Evolutionary conservation across 2,113 vertebrate genomes (phyloP).

Genomic region (Poeciliopsis turrubarensis): DNA sequence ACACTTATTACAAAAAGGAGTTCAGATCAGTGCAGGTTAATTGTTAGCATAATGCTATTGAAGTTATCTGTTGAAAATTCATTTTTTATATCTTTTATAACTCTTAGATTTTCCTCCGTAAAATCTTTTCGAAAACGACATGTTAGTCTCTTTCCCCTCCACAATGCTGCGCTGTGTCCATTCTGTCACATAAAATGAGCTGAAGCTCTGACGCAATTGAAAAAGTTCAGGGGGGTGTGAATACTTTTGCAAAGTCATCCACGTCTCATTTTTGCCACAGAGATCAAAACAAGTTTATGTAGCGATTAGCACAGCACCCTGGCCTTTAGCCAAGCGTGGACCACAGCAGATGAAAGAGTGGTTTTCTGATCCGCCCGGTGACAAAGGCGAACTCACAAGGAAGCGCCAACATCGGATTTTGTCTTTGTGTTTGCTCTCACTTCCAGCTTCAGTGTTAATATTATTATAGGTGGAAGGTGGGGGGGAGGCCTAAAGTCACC

Average conservation of each 20-base stretch:
- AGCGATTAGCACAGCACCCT: not conserved
- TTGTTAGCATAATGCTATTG: too few species aligned
- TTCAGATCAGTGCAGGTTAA: too few species aligned
- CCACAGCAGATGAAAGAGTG: conserved; percentile 31
- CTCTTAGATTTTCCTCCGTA: too few species aligned
- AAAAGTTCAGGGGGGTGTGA: not conserved
- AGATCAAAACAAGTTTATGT: not conserved
- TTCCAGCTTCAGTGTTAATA: conserved; percentile 26
- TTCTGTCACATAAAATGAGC: too few species aligned
- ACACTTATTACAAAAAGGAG: too few species aligned
- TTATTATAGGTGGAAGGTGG: conserved; percentile 1
- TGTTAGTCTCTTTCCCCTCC: too few species aligned
- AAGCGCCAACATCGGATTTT: conserved; percentile 4
- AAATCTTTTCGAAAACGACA: too few species aligned
- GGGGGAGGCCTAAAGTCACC: conserved; percentile 14
- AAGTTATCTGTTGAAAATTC: too few species aligned
- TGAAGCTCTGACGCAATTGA: not conserved
- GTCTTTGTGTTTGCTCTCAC: conserved; percentile 28
- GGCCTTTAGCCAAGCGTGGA: conserved; percentile 20
- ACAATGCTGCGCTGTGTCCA: too few species aligned
- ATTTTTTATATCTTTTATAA: too few species aligned
- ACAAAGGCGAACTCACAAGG: conserved; percentile 9
- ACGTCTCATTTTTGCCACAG: not conserved
- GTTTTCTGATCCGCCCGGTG: conserved; percentile 17
- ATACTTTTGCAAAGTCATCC: not conserved